Conservation (phyloP, 2,113 vertebrate species). For the Tragelaphus imberbis region DNA sequence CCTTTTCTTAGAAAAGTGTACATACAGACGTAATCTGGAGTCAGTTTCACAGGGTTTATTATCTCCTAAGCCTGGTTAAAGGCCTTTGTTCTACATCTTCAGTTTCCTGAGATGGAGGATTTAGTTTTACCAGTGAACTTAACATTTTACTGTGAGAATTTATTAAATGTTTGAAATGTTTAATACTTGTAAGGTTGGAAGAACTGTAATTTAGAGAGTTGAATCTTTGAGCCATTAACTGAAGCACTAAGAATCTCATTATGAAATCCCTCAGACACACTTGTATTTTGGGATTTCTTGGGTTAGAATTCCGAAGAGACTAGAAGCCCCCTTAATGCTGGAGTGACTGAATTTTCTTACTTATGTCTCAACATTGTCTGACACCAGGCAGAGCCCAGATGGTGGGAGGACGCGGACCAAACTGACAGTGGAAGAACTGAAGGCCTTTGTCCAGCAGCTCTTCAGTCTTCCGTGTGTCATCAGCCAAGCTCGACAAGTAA, state of each 20-base stretch:
- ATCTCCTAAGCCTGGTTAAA: neutral
- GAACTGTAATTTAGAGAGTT: neutral
- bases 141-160: neutral
- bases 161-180: neutral
- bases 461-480: slow-evolving; percentile 94
- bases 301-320: neutral
- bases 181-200: neutral
- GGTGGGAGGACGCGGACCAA: slow-evolving; percentile 90
- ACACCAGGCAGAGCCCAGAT: slow-evolving; percentile 87
- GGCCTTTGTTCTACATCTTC: neutral
- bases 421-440: slow-evolving; percentile 97
- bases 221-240: neutral
- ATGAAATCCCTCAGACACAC: neutral
- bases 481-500: slow-evolving; percentile 95
- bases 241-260: neutral
- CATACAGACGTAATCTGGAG: neutral
- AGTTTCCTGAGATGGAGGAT: neutral
- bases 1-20: neutral
- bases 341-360: slow-evolving; percentile 41
- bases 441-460: slow-evolving; percentile 96
- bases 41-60: neutral
- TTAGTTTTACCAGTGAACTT: slow-evolving; percentile 12
- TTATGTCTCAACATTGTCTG: slow-evolving; percentile 42
- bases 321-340: neutral
- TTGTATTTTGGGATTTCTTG: neutral